Evolutionary conservation across 2,113 vertebrate species (phyloP).

Genomic region (Sturnira hondurensis): DNA sequence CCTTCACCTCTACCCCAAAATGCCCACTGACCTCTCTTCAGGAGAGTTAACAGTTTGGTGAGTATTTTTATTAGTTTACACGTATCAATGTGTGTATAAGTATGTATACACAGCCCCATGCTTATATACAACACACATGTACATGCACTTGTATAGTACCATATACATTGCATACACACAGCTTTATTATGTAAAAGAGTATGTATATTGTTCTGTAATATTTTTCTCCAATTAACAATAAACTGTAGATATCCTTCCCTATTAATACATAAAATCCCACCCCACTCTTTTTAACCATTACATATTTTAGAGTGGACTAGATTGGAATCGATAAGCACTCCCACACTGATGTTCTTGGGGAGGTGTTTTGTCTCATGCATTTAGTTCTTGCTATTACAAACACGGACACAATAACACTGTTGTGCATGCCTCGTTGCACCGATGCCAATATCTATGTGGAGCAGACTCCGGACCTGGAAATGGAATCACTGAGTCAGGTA

Average conservation of each 20-base stretch:
- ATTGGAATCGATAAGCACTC: not conserved
- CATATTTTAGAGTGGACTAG: not conserved
- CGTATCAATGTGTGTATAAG: not conserved
- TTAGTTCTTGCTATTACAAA: not conserved
- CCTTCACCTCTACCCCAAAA: not conserved
- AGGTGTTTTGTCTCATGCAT: not conserved
- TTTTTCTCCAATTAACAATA: not conserved
- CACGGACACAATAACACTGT: not conserved
- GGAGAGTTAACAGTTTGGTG: not conserved
- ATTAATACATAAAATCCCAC: not conserved
- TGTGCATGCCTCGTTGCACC: not conserved
- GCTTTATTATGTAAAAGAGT: not conserved
- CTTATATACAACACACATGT: not conserved
- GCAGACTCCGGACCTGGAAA: not conserved
- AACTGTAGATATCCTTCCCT: not conserved
- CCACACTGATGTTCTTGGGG: not conserved
- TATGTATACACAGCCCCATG: not conserved
- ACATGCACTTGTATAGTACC: not conserved
- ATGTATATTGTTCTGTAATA: not conserved
- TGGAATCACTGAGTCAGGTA: not conserved
- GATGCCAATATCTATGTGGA: not conserved
- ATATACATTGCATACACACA: not conserved
- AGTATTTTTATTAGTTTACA: not conserved
- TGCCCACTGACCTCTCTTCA: not conserved
- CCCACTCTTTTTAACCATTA: not conserved